Conservation (phyloP, 2,113 vertebrate genomes). For the Cariama cristata region DNA sequence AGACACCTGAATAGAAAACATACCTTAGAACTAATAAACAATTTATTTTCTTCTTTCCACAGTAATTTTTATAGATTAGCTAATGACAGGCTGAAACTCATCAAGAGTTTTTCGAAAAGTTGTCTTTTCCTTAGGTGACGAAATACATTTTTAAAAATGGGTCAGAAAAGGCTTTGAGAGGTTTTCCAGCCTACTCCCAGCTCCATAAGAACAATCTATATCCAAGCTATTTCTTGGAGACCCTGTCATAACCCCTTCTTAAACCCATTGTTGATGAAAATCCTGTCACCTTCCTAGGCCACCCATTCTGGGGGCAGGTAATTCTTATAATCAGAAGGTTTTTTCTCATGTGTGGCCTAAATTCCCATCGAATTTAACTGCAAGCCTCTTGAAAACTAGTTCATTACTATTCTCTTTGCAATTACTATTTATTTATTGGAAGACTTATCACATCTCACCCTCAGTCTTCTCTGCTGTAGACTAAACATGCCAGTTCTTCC, state of each 20-base stretch:
- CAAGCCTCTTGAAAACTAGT: background rate
- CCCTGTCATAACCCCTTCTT: background rate
- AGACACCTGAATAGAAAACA: background rate
- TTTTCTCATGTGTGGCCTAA: no score
- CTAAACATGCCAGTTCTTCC: background rate
- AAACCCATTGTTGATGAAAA: background rate
- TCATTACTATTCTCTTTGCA: background rate
- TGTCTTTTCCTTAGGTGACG: background rate
- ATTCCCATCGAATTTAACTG: no score
- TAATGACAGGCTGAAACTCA: background rate
- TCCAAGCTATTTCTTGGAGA: background rate
- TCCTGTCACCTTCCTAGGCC: background rate
- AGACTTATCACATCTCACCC: background rate
- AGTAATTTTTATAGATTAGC: background rate
- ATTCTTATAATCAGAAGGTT: background rate
- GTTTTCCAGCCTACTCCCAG: background rate
- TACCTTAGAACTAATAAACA: background rate
- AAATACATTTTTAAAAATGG: background rate
- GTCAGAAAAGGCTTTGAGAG: background rate
- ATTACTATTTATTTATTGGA: background rate
- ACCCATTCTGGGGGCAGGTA: background rate
- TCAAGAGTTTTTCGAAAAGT: background rate
- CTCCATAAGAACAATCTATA: background rate
- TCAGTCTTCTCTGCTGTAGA: background rate
- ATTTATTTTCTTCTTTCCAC: background rate